Evolutionary conservation across 2,888 invertebrate genomes (phyloP).

Genomic region (Pogonocherus hispidulus): DNA sequence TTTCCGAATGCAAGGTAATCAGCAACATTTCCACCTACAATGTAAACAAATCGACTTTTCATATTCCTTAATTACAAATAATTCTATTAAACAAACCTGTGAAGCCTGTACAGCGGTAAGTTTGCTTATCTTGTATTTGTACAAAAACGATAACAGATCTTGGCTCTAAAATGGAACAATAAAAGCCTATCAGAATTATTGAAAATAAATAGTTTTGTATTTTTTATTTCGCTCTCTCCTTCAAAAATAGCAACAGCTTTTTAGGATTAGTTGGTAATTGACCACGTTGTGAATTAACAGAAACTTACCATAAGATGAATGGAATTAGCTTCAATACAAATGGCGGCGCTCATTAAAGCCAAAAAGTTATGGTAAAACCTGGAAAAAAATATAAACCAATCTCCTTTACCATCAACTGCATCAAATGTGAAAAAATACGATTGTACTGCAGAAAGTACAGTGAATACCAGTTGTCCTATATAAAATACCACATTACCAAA

Average conservation of each 20-base stretch:
- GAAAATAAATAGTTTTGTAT: too few species aligned
- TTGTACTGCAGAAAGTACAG: conserved; percentile 24
- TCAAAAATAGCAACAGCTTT: not conserved
- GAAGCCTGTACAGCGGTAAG: conserved; percentile 54
- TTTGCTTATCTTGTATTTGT: conserved; percentile 59
- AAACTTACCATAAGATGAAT: conserved; percentile 11
- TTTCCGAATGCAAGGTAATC: conserved; percentile 44
- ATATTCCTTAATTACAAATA: not conserved
- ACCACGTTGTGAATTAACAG: not conserved
- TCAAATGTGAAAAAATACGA: conserved; percentile 2
- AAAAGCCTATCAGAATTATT: conserved; percentile 16
- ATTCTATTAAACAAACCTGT: conserved; percentile 48
- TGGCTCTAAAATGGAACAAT: conserved; percentile 56
- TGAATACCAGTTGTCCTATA: conserved; percentile 22
- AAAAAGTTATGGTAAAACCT: conserved; percentile 14
- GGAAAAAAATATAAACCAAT: conserved; percentile 14
- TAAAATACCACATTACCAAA: conserved; percentile 26
- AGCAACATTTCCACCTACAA: conserved; percentile 53
- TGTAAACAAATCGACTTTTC: conserved; percentile 24
- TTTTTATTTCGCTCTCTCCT: too few species aligned
- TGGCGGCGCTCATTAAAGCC: not conserved
- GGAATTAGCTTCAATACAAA: not conserved
- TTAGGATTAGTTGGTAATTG: too few species aligned
- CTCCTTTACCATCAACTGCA: not conserved
- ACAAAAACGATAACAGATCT: conserved; percentile 58